These are phyloP conservation scores for Argynnis bischoffii DNA, from an alignment of 2,888 invertebrate species.

Conservation along the genomic window DNA sequence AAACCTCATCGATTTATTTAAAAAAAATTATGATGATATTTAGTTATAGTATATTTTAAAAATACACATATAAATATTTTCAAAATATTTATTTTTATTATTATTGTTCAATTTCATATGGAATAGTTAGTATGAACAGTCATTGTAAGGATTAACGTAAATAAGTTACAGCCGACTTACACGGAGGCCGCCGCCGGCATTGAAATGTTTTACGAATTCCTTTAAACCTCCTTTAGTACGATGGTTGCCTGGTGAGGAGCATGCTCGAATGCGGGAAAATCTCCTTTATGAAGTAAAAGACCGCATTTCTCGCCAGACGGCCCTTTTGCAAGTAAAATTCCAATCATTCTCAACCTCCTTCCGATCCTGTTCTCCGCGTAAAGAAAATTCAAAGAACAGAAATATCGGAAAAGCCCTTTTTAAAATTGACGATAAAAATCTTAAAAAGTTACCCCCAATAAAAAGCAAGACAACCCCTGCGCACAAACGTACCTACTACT, in stretches of 20 bases:
- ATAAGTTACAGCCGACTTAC: background rate
- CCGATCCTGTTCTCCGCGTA: conserved; percentile 60
- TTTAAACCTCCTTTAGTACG: conserved; percentile 44
- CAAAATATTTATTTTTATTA: no score
- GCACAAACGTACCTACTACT: background rate
- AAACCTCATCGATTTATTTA: no score
- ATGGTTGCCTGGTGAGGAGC: conserved; percentile 71
- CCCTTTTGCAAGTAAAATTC: conserved; percentile 50
- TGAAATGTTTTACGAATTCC: conserved; percentile 53
- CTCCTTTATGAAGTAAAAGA: conserved; percentile 65
- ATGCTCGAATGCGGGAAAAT: conserved; percentile 81
- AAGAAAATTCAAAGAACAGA: conserved; percentile 77
- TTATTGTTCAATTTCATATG: no score
- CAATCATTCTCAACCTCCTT: conserved; percentile 59
- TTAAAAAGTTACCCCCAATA: conserved; percentile 10
- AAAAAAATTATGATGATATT: no score
- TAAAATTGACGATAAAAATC: conserved; percentile 37
- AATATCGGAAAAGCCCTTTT: conserved; percentile 71
- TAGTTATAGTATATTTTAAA: no score
- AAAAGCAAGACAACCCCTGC: conserved; percentile 6
- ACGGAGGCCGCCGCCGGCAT: background rate
- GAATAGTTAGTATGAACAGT: no score
- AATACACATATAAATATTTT: no score
- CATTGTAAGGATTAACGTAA: no score
- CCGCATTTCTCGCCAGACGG: no score